Percentiles rank a stretch among this genome's conserved stretches.
Evolutionary conservation across 2,797 vertebrate species (phyloP).

Genomic region (Chelidonichthys spinosus): DNA sequence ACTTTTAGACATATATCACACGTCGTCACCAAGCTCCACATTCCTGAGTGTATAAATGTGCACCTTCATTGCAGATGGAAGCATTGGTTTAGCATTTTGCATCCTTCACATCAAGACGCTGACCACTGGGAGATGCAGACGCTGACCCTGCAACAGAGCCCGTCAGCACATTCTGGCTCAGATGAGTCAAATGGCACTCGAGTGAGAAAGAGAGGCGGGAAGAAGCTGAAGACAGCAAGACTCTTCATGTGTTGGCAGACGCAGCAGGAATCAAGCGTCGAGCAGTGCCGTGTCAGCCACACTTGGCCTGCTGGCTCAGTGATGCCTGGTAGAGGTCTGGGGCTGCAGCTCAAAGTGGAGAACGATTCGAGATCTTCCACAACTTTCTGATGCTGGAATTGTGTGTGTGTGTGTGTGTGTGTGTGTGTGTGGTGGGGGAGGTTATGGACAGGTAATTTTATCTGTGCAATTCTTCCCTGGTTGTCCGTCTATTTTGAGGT

Average conservation of each 20-base stretch:
- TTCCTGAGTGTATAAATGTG: neutral
- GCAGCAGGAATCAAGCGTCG: constrained; percentile 43
- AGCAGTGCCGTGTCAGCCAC: constrained; percentile 35
- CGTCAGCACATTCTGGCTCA: constrained; percentile 52
- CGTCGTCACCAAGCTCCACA: neutral
- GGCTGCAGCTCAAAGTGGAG: constrained; percentile 11
- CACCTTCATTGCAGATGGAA: constrained; percentile 17
- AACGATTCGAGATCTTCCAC: neutral
- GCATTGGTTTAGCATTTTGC: constrained; percentile 31
- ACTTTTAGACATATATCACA: neutral
- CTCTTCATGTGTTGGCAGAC: constrained; percentile 46
- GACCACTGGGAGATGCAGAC: constrained; percentile 49
- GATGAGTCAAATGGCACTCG: constrained; percentile 52
- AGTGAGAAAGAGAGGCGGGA: constrained; percentile 34
- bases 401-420: too few relatives aligned
- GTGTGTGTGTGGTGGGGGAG: too few relatives aligned
- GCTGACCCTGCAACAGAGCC: constrained; percentile 54
- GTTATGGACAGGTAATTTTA: too few relatives aligned
- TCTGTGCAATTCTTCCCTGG: too few relatives aligned
- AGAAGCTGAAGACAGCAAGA: constrained; percentile 50
- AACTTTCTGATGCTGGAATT: neutral
- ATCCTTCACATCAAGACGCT: constrained; percentile 4
- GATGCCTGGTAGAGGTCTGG: constrained; percentile 36
- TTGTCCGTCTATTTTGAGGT: too few relatives aligned
- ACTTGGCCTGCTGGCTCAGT: constrained; percentile 36